These are phyloP conservation scores for Aphidoletes aphidimyza DNA, from an alignment of 2,888 invertebrate species.

Conservation along the genomic window DNA sequence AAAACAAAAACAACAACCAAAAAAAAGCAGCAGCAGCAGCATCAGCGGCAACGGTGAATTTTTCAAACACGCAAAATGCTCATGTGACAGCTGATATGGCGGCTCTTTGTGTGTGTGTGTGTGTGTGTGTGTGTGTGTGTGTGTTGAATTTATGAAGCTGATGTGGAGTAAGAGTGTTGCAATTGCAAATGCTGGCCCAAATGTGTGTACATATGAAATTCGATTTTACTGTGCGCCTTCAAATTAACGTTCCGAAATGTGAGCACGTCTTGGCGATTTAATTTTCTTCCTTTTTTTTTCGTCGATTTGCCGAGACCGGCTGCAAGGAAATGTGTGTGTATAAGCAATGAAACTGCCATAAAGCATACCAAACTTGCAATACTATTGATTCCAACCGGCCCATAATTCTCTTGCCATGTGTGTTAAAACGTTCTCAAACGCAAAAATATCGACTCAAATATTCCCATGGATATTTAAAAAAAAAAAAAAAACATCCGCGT, in stretches of 20 bases:
- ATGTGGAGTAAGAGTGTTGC: neutral
- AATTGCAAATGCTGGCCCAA: neutral
- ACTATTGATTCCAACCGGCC: too few relatives aligned
- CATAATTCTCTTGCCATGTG: neutral
- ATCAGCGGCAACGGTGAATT: neutral
- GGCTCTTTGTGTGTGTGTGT: too few relatives aligned
- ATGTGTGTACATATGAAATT: neutral
- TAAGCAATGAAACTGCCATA: neutral
- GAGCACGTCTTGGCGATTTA: constrained; percentile 3
- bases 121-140: too few relatives aligned
- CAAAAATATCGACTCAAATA: neutral
- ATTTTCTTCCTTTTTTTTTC: neutral
- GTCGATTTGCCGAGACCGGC: neutral
- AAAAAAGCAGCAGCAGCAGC: too few relatives aligned
- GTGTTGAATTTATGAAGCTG: too few relatives aligned
- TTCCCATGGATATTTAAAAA: constrained; percentile 29
- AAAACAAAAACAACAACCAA: neutral
- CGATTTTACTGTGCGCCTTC: neutral
- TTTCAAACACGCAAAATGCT: constrained; percentile 20
- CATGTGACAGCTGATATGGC: constrained; percentile 26
- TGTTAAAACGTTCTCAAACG: too few relatives aligned
- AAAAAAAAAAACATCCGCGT: neutral
- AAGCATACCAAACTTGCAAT: neutral
- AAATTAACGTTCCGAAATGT: neutral
- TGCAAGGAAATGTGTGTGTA: neutral